Base-by-base conservation (phyloP, 2,888 invertebrate species). In the Netelia inedita region DNA sequence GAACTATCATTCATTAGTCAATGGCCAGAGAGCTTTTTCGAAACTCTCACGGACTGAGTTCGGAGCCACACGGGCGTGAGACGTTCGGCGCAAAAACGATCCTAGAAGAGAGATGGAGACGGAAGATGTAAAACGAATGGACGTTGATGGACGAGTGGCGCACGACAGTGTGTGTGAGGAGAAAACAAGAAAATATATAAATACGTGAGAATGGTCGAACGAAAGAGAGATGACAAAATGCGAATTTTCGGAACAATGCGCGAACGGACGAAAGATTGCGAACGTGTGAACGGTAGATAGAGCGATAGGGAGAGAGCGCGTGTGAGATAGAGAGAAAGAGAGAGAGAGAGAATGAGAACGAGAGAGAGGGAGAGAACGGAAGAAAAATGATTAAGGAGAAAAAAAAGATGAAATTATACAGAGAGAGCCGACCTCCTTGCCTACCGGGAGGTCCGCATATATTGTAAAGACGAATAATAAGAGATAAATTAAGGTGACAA, bases 371-470 rank as follows among this genome's bases (percentile, higher is more conserved):
- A 87, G 88, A 89, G 90, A 88, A 89, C 89, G 87, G 91, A 88
- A 89, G 85, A 86, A 81, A 87, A 87, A 87, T 68, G 69, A 82
- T 78, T 76, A 55, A 57, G 41, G 68, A 65, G 79, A 76, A 89
- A 90, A 88, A 86, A 85, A 87, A 87, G 89, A 91, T 89, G 90
- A 93, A 93, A 93, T 93, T 93, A 93, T 93, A 93, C 93, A 93
- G 93, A 93, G 92, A 92, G 89, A 89, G 93, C 93, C 91, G 92
- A 90, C 92, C 92, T 93, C 92, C 93, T 93, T 93, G 93, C 90
- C 92, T 93, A 93, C 93, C 93, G 93, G 93, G 93, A 91, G 93
- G 92, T 92, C 91, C 93, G 93, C 93, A 91, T 93, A 93, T 93
- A 93, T 93, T 93, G 90, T 93, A 93, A 92, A 92, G 87, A 89